A percentile compares a stretch with the other conserved stretches of the same genome.
phyloP scores from a whole-genome alignment of 2,888 invertebrate genomes.

The Esperia sulphurella region DNA sequence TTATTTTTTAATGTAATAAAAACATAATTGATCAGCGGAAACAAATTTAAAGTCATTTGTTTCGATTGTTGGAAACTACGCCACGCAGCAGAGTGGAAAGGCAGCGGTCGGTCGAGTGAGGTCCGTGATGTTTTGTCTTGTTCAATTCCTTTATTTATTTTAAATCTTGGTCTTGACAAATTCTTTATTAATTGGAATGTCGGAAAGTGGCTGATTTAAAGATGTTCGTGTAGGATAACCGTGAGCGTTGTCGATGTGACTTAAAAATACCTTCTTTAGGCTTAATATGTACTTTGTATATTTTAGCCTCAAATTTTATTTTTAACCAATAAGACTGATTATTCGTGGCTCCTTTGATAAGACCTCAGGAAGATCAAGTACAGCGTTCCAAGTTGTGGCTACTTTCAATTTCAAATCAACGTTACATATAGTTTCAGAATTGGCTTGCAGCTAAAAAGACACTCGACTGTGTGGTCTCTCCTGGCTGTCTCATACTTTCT shows the following conservation, averaged over 20 bases:
- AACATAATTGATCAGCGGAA: constrained; percentile 70
- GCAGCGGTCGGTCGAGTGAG: constrained; percentile 1
- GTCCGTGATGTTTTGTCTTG: constrained; percentile 2
- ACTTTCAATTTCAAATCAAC: too few species aligned
- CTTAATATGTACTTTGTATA: too few species aligned
- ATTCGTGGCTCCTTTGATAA: too few species aligned
- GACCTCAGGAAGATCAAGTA: too few species aligned
- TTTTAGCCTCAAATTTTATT: too few species aligned
- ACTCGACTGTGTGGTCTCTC: too few species aligned
- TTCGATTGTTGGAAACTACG: constrained; percentile 28
- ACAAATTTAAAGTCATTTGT: constrained; percentile 50
- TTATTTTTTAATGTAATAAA: constrained; percentile 47
- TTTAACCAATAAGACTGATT: too few species aligned
- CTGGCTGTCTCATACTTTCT: too few species aligned
- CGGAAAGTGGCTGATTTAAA: neutral
- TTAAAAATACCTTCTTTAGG: too few species aligned
- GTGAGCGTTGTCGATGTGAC: neutral
- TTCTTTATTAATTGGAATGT: neutral
- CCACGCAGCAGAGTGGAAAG: constrained; percentile 10
- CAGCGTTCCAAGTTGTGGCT: too few species aligned
- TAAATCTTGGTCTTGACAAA: neutral
- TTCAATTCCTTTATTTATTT: neutral
- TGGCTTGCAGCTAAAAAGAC: too few species aligned
- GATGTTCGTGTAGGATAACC: neutral
- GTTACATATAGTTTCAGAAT: too few species aligned